Evolutionary conservation across 2,113 vertebrate species (phyloP).

Genomic region (Microcebus tavaratra): DNA sequence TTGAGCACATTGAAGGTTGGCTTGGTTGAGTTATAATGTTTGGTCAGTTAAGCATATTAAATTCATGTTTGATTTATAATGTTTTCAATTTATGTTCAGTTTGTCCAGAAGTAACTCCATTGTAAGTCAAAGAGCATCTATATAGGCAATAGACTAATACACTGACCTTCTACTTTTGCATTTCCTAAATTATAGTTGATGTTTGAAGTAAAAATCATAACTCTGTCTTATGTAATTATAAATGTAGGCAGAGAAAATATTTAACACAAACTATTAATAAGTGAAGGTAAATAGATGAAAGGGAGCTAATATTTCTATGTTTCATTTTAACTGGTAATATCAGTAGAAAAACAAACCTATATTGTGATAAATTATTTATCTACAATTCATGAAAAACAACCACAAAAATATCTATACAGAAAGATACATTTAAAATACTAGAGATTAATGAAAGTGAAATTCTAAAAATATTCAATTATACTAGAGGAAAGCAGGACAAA

Average conservation of each 20-base stretch:
- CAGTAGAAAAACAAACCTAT: neutral
- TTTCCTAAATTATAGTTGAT: neutral
- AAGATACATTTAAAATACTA: neutral
- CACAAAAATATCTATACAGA: neutral
- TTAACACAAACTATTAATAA: neutral
- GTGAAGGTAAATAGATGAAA: neutral
- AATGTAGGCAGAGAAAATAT: neutral
- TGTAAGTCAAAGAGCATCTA: neutral
- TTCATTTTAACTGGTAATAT: neutral
- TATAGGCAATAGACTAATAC: neutral
- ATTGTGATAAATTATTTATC: neutral
- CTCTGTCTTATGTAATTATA: neutral
- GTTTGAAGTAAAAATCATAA: neutral
- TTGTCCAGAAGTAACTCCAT: neutral
- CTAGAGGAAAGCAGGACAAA: neutral
- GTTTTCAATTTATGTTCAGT: neutral
- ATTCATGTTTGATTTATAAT: neutral
- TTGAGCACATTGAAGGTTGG: neutral
- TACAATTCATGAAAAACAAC: neutral
- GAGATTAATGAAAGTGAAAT: neutral
- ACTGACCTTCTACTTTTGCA: neutral
- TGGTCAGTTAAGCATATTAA: neutral
- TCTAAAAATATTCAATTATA: neutral
- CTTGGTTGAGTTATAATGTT: neutral
- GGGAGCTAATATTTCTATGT: neutral